Base-by-base conservation (phyloP, 2,888 invertebrate genomes). In the Lithophane ornitopus region DNA sequence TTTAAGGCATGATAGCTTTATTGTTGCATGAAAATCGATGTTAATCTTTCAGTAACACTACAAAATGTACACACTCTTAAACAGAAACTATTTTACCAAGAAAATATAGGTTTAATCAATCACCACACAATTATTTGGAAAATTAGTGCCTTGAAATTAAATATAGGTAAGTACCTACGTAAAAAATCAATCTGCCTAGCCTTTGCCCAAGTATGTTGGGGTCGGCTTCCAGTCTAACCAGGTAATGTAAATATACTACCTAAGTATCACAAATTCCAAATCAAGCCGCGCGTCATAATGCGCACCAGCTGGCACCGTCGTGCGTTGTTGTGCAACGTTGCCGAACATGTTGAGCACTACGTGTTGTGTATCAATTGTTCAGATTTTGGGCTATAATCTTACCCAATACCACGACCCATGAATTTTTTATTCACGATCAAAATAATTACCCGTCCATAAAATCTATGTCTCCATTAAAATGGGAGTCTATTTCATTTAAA, bases 401-500 rank as follows among this genome's bases (percentile, higher is more conserved):
- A 34, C 4, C 34, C n/a, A 61, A 22, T 12, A 52, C 19, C 22
- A 56, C 52, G 16, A 52, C 16, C n/a, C 66, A 63, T 76, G 28
- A 39, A 0, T 54, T 68, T 67, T 78, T 66, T 56, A 78, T 66
- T 67, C 61, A 49, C 62, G 62, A 63, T 52, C 46, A 28, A 58
- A 76, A 80, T 84, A 63, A 84, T 76, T 62, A 69, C 63, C 39
- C 63, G 8, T 11, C 49, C 74, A 39, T 71, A 69, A 82, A 73
- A 85, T 61, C 56, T 34, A 76, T 85, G 85, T 67, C 46, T 68
- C 73, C 54, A 71, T 85, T 63, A 82, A 66, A 84, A 76, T 65
- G 67, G 46, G 62, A 74, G 68, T 52, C 72, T 83, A 59, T 86
- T 78, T 80, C 79, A 84, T 88, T 88, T 81, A 79, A 88, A 83